Evolutionary conservation across 2,113 vertebrate genomes (phyloP), one percentile per base, ranked within the genome.

Genomic region (Pristiophorus japonicus): DNA sequence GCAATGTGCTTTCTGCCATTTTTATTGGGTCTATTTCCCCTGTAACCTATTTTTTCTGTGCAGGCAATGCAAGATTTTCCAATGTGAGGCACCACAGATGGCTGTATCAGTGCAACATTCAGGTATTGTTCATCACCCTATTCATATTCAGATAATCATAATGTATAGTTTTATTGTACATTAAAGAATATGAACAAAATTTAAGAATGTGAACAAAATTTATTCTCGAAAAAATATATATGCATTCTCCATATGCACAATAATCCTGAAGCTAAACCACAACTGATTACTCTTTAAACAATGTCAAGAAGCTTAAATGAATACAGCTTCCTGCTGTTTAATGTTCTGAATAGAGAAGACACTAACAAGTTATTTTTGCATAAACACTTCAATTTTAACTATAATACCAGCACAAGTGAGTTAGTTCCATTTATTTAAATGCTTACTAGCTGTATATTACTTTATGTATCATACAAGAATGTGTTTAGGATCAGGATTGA

Each of bases 271-370:
- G 38, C 95, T 96, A 96, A 96, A 62, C 95, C 96, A 96, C 96
- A 96, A 96, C n/a, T 81, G 14, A 90, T 96, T 96, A 95, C 95
- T 97, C 96, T 97, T 96, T 96, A 96, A 97, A 97, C 96, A 97
- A 85, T 95, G 95, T 95, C 96, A 96, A 12, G 78, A 97, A 96
- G 94, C 42, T 97, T 96, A 97, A 67, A 97, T 96, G 97, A 97
- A 97, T 96, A 96, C 59, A 96, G 95, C 95, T 96, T 96, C 96
- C 97, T 51, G 84, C 96, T 97, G 96, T 96, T 97, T 97, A 95
- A 96, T 96, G 95, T 95, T 94, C 95, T 45, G 30, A 96, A 96
- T 95, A 96, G 66, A 95, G 96, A 96, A 95, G 3, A 65, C 91
- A 42, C 24, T 24, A 93, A 91, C 88, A 91, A 63, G 91, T 65